Base-by-base conservation (phyloP, 2,113 vertebrate species). In the Dascyllus trimaculatus region DNA sequence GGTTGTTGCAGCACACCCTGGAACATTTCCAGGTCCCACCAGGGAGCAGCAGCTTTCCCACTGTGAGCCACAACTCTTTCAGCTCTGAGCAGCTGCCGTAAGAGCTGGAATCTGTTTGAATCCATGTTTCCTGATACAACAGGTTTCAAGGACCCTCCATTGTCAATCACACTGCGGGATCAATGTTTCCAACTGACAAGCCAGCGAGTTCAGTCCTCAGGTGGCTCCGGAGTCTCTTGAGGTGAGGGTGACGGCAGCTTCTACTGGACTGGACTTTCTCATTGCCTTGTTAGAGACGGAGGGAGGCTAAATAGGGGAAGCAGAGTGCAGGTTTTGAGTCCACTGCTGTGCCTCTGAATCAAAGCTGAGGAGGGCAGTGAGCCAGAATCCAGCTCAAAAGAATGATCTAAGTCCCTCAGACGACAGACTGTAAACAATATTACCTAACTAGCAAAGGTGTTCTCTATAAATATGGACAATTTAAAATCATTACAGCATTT, bases 331-430 rank as follows among this genome's bases (percentile, higher is more conserved):
- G 22, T 51, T 75, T 49, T 43, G 9, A 26, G 57, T 65, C 57
- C 13, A 4, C 72, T 59, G 72, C 62, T 71, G 65, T 65, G 66
- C 49, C 21, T 17, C 35, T 79, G 51, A 82, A 43, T 67, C 38
- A 49, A 66, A 75, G 53, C 75, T 45, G 26, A 51, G 18, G 38
- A 66, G 56, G 61, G 24, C 49, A 67, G 57, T 38, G 66, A 57
- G 26, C 21, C 51, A 51, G 25, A 43, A 38, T 48, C 29, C 15
- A 48, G 29, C 63, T 60, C 22, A 19, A 49, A 63, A 58, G 61
- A 66, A 43, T 29, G 48, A 13, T 64, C 51, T n/a, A 32, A 13
- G 2, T 64, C 53, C 13, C 15, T 45, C 18, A 3, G 18, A 49
- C 62, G 56, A 78, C 48, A 61, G 53, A 46, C 11, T 21, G 19